Percentiles rank a stretch among this genome's conserved stretches.
phyloP scores from a whole-genome alignment of 2,888 invertebrate species.

The Malacosoma neustria region DNA sequence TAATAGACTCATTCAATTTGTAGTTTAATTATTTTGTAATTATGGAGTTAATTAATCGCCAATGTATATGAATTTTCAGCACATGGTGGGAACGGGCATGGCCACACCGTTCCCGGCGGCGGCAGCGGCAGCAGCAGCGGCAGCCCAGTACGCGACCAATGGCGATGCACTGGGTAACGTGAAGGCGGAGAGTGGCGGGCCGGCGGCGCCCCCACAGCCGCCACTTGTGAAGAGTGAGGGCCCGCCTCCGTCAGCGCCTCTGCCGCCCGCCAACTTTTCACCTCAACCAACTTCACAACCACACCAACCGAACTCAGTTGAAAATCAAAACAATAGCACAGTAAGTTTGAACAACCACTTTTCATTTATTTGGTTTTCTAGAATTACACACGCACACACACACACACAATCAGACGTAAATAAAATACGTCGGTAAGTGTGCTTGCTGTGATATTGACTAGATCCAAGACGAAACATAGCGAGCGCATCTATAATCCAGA shows the following conservation, averaged over 20 bases:
- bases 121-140: slow-evolving; percentile 77
- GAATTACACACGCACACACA: too few species aligned
- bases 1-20: too few species aligned
- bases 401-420: too few species aligned
- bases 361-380: too few species aligned
- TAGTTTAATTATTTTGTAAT: too few species aligned
- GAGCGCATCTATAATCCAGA: too few species aligned
- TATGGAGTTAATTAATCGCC: too few species aligned
- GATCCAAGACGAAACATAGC: too few species aligned
- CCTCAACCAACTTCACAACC: slow-evolving; percentile 57
- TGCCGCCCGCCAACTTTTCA: slow-evolving; percentile 63
- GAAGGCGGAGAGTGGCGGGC: slow-evolving; percentile 58
- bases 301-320: slow-evolving; percentile 71
- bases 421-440: too few species aligned
- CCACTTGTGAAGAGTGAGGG: slow-evolving; percentile 72
- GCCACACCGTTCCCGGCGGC: slow-evolving; percentile 82
- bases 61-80: slow-evolving; percentile 76
- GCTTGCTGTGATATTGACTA: too few species aligned
- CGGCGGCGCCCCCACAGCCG: slow-evolving; percentile 48
- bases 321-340: slow-evolving; percentile 71
- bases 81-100: slow-evolving; percentile 96
- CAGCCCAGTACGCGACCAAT: slow-evolving; percentile 75
- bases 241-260: slow-evolving; percentile 57
- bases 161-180: slow-evolving; percentile 70
- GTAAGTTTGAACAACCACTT: too few species aligned